Percentiles rank a stretch among this genome's conserved stretches.
phyloP scores from a whole-genome alignment of 2,113 vertebrate species.

The Heloderma charlesbogerti region DNA sequence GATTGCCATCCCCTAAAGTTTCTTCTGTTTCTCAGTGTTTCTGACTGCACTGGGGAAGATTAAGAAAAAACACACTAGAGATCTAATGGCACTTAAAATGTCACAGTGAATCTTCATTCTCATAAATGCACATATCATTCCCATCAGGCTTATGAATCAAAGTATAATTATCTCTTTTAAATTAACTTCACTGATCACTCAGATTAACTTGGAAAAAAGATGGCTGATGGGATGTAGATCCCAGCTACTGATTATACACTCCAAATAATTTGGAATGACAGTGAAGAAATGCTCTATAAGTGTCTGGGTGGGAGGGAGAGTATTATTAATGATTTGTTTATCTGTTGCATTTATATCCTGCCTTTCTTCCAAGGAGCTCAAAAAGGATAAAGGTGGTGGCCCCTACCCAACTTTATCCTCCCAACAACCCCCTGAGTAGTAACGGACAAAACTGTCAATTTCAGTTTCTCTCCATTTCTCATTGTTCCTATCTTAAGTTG shows the following conservation, averaged over 20 bases:
- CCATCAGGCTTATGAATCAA: conserved; percentile 5
- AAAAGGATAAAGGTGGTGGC: background rate
- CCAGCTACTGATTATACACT: background rate
- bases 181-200: conserved; percentile 13
- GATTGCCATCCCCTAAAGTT: background rate
- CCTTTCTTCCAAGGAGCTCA: background rate
- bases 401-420: background rate
- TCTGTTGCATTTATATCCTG: background rate
- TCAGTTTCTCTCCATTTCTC: too few relatives aligned
- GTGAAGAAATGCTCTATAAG: conserved; percentile 12
- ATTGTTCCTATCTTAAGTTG: too few relatives aligned
- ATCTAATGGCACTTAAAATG: conserved; percentile 19
- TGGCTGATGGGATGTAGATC: background rate
- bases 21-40: background rate
- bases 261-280: conserved; percentile 8
- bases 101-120: conserved; percentile 1
- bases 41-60: background rate
- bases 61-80: background rate
- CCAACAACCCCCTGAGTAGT: background rate
- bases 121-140: conserved; percentile 8
- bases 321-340: background rate
- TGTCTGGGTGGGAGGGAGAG: background rate
- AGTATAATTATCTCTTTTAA: conserved; percentile 11
- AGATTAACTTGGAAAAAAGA: conserved; percentile 19
- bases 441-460: too few relatives aligned